Evolutionary conservation across 2,888 invertebrate species (phyloP).

Genomic region (Dorcus parallelipipedus): DNA sequence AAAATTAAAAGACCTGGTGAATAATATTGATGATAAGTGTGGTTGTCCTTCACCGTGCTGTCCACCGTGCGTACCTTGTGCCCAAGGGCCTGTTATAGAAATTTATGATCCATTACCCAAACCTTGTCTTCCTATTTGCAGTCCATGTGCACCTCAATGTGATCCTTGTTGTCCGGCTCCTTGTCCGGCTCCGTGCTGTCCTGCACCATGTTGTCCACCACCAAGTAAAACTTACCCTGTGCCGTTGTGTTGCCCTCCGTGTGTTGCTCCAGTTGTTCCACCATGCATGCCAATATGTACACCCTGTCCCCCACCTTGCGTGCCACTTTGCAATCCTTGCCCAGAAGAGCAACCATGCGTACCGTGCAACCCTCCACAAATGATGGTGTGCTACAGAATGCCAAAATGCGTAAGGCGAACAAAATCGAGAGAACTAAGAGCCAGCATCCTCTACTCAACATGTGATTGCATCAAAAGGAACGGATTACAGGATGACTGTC

Average conservation of each 20-base stretch:
- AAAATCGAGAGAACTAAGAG: slow-evolving; percentile 54
- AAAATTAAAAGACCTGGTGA: slow-evolving; percentile 39
- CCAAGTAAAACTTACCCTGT: slow-evolving; percentile 44
- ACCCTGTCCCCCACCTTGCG: slow-evolving; percentile 50
- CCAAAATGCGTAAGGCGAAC: slow-evolving; percentile 46
- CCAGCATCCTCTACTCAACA: slow-evolving; percentile 55
- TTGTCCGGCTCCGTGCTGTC: slow-evolving; percentile 34
- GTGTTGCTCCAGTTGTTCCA: slow-evolving; percentile 50
- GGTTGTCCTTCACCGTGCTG: slow-evolving; percentile 45
- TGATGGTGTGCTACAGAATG: slow-evolving; percentile 54
- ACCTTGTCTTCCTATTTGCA: slow-evolving; percentile 57
- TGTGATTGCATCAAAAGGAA: slow-evolving; percentile 60
- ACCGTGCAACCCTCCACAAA: slow-evolving; percentile 56
- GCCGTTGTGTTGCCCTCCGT: slow-evolving; percentile 38
- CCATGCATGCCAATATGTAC: slow-evolving; percentile 50
- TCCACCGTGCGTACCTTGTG: slow-evolving; percentile 37
- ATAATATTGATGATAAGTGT: slow-evolving; percentile 37
- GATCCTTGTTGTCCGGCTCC: slow-evolving; percentile 47
- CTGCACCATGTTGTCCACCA: slow-evolving; percentile 48
- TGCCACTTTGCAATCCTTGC: slow-evolving; percentile 51
- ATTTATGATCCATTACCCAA: slow-evolving; percentile 55
- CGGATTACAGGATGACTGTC: slow-evolving; percentile 59
- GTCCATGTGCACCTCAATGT: slow-evolving; percentile 49
- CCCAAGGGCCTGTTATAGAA: slow-evolving; percentile 48
- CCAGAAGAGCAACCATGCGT: slow-evolving; percentile 58